Evolutionary conservation across 1,140 invertebrate genomes (phyloP).

Genomic region (Lepidurus apus): DNA sequence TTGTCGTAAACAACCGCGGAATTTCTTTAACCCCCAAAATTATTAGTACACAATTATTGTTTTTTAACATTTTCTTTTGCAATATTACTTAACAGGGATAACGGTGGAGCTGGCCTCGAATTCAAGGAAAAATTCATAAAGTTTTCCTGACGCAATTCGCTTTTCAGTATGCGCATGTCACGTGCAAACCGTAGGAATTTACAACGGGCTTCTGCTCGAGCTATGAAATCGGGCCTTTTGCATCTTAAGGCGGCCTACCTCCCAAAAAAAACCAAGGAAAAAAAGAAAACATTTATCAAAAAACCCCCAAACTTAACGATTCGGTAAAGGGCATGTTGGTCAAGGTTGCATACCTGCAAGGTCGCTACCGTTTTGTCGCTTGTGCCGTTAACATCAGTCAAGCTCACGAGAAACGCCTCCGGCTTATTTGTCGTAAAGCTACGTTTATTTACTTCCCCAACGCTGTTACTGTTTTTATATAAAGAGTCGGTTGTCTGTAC

Average conservation of each 20-base stretch:
- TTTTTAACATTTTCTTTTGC: not conserved
- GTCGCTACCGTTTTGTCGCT: not conserved
- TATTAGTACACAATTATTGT: not conserved
- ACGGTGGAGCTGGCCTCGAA: not conserved
- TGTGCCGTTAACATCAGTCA: not conserved
- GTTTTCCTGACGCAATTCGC: not conserved
- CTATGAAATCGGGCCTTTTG: not conserved
- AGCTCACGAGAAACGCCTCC: not conserved
- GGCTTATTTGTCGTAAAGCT: not conserved
- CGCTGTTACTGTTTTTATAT: not conserved
- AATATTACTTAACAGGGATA: not conserved
- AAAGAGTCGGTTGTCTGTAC: not conserved
- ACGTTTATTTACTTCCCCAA: not conserved
- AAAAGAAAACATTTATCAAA: not conserved
- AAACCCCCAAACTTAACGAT: not conserved
- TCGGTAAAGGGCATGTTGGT: not conserved
- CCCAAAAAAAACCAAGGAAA: not conserved
- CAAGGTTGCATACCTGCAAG: constrained; percentile 3
- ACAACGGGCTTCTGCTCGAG: not conserved
- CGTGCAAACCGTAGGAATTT: not conserved
- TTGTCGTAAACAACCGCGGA: not conserved
- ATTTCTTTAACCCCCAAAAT: not conserved
- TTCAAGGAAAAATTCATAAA: not conserved
- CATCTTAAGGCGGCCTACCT: not conserved
- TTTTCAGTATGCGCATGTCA: not conserved